phyloP scores from a whole-genome alignment of 2,888 invertebrate genomes.

The Troides aeacus region DNA sequence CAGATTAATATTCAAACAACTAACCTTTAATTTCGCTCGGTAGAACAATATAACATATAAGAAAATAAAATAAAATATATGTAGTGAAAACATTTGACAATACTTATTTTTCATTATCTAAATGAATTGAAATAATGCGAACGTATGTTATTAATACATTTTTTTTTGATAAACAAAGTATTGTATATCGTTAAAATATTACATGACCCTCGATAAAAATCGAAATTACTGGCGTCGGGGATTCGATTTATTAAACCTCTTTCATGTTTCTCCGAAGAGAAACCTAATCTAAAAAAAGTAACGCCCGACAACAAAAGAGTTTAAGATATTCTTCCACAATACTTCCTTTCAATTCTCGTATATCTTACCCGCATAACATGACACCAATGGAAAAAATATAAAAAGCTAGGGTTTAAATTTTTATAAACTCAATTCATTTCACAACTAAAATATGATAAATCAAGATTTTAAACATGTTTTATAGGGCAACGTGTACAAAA shows the following conservation, averaged over 20 bases:
- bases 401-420: neutral
- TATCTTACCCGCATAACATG: constrained; percentile 25
- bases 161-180: neutral
- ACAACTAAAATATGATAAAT: constrained; percentile 13
- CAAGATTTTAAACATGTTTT: neutral
- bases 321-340: constrained; percentile 17
- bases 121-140: neutral
- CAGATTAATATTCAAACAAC: too few species aligned
- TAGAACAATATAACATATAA: too few species aligned
- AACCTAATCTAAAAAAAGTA: constrained; percentile 24
- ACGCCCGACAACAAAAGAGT: constrained; percentile 23
- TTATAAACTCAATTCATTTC: neutral
- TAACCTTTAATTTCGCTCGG: too few species aligned
- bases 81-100: too few species aligned
- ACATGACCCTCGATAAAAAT: neutral
- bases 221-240: neutral
- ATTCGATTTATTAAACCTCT: constrained; percentile 10
- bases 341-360: constrained; percentile 19
- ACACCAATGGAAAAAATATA: constrained; percentile 9
- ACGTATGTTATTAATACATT: neutral
- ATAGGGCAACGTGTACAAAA: neutral
- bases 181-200: neutral
- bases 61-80: too few species aligned
- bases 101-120: too few species aligned
- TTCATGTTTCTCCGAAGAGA: constrained; percentile 25